These are phyloP conservation scores for Centruroides vittatus DNA, from an alignment of 1,140 invertebrate species.

Conservation along the genomic window DNA sequence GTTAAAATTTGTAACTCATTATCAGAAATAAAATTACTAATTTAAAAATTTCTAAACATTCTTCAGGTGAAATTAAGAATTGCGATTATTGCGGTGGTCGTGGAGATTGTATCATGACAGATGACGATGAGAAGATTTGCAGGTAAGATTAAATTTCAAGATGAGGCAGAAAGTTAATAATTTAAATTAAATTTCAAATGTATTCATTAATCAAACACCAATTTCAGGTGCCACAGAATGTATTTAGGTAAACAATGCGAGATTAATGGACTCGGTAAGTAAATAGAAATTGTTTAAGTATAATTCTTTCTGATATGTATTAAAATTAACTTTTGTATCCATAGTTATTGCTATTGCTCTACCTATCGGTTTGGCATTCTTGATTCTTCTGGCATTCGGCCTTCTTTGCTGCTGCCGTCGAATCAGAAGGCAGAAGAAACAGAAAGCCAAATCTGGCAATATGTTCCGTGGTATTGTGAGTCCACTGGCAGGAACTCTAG, in stretches of 20 bases:
- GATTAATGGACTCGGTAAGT: constrained; percentile 25
- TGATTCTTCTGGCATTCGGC: constrained; percentile 22
- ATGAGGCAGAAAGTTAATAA: no score
- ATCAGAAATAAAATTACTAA: background rate
- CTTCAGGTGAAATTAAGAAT: constrained; percentile 38
- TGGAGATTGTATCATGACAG: constrained; percentile 46
- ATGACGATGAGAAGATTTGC: constrained; percentile 15
- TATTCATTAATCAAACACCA: no score
- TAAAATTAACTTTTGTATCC: background rate
- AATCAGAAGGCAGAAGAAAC: constrained; percentile 4
- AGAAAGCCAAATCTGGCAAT: background rate
- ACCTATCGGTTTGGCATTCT: constrained; percentile 21
- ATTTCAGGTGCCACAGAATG: constrained; percentile 20
- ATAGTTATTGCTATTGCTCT: constrained; percentile 23
- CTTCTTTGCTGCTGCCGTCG: constrained; percentile 21
- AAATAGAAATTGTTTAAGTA: background rate
- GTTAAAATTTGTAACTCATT: no score
- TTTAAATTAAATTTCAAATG: no score
- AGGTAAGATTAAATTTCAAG: constrained; percentile 1
- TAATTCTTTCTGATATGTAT: no score
- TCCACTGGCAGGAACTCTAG: constrained; percentile 27
- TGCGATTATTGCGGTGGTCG: constrained; percentile 70
- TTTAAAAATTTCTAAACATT: background rate
- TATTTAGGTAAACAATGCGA: constrained; percentile 23
- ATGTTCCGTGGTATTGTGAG: constrained; percentile 13